Conservation (phyloP, 1,140 invertebrate genomes). For the Drosophila pallidifrons region DNA sequence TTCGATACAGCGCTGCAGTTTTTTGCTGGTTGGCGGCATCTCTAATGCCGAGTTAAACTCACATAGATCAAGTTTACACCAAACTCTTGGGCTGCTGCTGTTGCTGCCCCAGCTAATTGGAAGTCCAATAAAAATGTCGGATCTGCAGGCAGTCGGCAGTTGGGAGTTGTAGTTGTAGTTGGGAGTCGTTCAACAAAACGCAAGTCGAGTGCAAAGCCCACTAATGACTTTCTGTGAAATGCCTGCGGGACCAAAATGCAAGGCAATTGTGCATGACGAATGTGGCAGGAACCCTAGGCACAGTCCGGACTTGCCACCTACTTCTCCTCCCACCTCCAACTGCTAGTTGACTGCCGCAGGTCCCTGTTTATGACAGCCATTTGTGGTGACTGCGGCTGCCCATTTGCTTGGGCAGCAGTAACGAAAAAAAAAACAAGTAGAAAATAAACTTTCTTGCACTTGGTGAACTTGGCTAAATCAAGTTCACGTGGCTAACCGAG, state of each 20-base stretch:
- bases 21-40: slow-evolving; percentile 38
- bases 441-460: slow-evolving; percentile 70
- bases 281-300: slow-evolving; percentile 61
- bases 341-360: slow-evolving; percentile 22
- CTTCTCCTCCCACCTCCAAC: slow-evolving; percentile 3
- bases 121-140: slow-evolving; percentile 84
- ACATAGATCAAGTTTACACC: slow-evolving; percentile 78
- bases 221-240: slow-evolving; percentile 80
- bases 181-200: slow-evolving; percentile 38
- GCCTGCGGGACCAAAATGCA: slow-evolving; percentile 63
- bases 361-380: slow-evolving; percentile 76
- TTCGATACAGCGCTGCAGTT: slow-evolving; percentile 3
- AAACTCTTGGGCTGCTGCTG: slow-evolving; percentile 14
- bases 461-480: slow-evolving; percentile 57
- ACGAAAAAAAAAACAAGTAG: background rate
- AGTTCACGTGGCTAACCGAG: slow-evolving; percentile 68
- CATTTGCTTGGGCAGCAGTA: slow-evolving; percentile 37
- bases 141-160: slow-evolving; percentile 64
- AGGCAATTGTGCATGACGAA: slow-evolving; percentile 81
- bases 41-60: slow-evolving; percentile 38
- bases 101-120: slow-evolving; percentile 72
- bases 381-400: slow-evolving; percentile 73
- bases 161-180: background rate
- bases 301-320: background rate
- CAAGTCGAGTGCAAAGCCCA: slow-evolving; percentile 76